Base-by-base conservation (phyloP, 2,797 vertebrate genomes). In the Mallotus villosus region DNA sequence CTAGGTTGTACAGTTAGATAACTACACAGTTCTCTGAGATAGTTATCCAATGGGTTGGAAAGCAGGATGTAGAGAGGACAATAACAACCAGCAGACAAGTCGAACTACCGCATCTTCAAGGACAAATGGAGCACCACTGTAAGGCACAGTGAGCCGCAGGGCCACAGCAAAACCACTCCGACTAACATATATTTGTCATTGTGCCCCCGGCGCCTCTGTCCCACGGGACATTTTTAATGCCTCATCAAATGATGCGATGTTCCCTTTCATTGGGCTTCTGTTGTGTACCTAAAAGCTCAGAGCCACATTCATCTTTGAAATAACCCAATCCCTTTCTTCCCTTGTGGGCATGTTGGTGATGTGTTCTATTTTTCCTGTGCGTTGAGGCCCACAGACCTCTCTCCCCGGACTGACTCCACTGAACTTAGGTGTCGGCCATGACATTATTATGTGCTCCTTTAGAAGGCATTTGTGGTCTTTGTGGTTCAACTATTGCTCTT, bases 211-310 rank as follows among this genome's bases (percentile, higher is more conserved):
- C 88, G 86, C 90, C 88, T 82, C 84, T 82, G 85, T 87, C 81
- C 81, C 78, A 68, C 0, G 86, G 90, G 91, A 92, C 87, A 85
- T 86, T 89, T 90, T 76, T 85, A 91, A 90, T 86, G 91, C 91
- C 88, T 92, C 92, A 92, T 92, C 92, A 93, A 92, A 93, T 92
- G 90, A 92, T 91, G 88, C 88, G 77, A 90, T 90, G 90, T 93
- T 92, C 87, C 90, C 84, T 91, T 91, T 92, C 90, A 77, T 85
- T 90, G 89, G 88, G 86, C 91, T 92, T 91, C 88, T 92, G 88
- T 91, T 91, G 90, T 92, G 91, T 92, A 90, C 90, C 92, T 91
- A 90, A 92, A 93, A 92, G 88, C 90, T 89, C 85, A 71, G 62
- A 89, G 88, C 88, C 87, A 88, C 91, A 92, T 93, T 91, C 88